phyloP scores from a whole-genome alignment of 1,140 invertebrate species.

The Leptonema lineaticorne region DNA sequence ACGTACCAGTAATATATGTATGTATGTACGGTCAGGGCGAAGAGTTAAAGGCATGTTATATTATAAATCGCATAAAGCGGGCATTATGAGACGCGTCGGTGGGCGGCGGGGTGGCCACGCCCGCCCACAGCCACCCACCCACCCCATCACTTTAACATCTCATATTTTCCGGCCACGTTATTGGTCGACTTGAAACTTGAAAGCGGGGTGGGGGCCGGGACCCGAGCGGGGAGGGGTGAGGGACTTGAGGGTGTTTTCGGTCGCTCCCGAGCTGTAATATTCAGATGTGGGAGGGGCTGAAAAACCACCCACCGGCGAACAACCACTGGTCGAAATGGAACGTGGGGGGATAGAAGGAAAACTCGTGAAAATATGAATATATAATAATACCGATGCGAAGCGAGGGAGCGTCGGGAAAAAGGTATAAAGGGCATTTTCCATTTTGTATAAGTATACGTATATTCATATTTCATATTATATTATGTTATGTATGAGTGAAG shows the following conservation, averaged over 20 bases:
- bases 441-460: not conserved
- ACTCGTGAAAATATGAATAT: slow-evolving; percentile 38
- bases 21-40: not conserved
- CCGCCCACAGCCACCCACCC: not conserved
- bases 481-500: too few relatives aligned
- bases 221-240: not conserved
- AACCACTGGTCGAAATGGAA: not conserved
- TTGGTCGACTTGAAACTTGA: slow-evolving; percentile 42
- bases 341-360: not conserved
- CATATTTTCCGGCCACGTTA: slow-evolving; percentile 42
- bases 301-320: not conserved
- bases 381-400: too few relatives aligned
- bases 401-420: slow-evolving; percentile 18
- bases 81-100: slow-evolving; percentile 3
- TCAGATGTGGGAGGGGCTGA: slow-evolving; percentile 21
- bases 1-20: not conserved
- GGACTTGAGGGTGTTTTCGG: slow-evolving; percentile 6
- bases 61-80: slow-evolving; percentile 12
- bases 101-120: not conserved
- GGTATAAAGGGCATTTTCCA: not conserved
- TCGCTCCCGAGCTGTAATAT: slow-evolving; percentile 29
- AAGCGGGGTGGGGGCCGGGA: slow-evolving; percentile 36
- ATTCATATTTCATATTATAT: too few relatives aligned
- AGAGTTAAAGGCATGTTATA: slow-evolving; percentile 3
- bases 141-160: slow-evolving; percentile 20